Conservation (phyloP, 2,888 invertebrate genomes). For the Harpalus rubripes region DNA sequence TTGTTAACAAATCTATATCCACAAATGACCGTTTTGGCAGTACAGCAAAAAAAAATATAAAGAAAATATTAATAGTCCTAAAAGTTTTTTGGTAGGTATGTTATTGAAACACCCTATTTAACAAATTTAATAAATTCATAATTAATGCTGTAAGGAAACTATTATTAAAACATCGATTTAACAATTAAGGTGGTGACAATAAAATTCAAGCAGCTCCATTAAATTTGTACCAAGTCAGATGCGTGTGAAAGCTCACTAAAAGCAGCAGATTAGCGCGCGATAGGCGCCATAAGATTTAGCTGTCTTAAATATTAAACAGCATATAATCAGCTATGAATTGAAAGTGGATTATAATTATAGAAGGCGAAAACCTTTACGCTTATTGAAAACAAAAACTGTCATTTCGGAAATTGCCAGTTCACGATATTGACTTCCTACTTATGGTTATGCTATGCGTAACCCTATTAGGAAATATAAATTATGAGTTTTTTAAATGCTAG, state of each 20-base stretch:
- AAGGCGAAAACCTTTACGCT: slow-evolving; percentile 32
- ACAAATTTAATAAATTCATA: no score
- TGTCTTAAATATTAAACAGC: slow-evolving; percentile 59
- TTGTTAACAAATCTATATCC: no score
- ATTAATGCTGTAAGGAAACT: neutral
- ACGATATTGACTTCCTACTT: neutral
- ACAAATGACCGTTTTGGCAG: no score
- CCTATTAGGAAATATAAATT: slow-evolving; percentile 5
- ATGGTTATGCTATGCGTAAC: neutral
- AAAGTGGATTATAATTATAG: slow-evolving; percentile 56
- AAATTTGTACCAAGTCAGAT: slow-evolving; percentile 28
- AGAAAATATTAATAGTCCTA: no score
- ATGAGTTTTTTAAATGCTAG: neutral
- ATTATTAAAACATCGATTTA: slow-evolving; percentile 29
- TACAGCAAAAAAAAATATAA: no score
- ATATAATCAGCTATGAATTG: slow-evolving; percentile 54
- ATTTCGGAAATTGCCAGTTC: slow-evolving; percentile 8
- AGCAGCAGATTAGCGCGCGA: slow-evolving; percentile 49
- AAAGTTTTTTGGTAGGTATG: no score
- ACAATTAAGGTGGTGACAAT: slow-evolving; percentile 45
- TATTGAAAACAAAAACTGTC: slow-evolving; percentile 49
- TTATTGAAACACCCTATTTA: no score
- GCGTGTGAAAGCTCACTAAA: slow-evolving; percentile 53
- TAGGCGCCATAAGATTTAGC: slow-evolving; percentile 46
- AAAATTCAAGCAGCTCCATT: slow-evolving; percentile 38